Percentiles rank a stretch among this genome's conserved stretches.
These are phyloP conservation scores for Harmothoe impar DNA, from an alignment of 2,888 invertebrate species.

Conservation along the genomic window DNA sequence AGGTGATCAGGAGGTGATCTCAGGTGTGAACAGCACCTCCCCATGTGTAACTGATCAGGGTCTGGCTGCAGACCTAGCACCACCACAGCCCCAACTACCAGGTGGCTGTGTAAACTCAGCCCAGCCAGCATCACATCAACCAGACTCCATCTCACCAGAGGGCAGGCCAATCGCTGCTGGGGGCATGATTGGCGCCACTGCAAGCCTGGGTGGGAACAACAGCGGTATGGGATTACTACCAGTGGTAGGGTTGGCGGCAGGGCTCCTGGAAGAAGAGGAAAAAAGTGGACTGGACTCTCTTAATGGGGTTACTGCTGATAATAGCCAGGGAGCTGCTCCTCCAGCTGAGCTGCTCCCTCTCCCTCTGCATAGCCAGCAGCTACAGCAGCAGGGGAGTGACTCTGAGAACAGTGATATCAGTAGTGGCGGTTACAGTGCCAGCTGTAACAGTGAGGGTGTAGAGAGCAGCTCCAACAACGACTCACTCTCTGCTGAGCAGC, in stretches of 20 bases:
- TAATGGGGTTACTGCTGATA: background rate
- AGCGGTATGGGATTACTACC: no score
- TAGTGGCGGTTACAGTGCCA: background rate
- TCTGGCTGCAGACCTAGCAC: background rate
- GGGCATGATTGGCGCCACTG: slow-evolving; percentile 21
- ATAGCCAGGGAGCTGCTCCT: background rate
- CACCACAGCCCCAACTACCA: background rate
- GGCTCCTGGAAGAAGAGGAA: background rate
- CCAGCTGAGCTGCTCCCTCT: background rate
- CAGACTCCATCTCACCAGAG: background rate
- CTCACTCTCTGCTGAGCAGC: background rate
- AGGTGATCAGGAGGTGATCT: background rate
- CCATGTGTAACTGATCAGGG: background rate
- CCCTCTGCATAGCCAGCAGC: background rate
- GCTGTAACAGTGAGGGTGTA: slow-evolving; percentile 9
- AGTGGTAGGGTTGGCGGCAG: background rate
- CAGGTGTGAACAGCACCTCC: background rate
- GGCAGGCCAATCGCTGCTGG: background rate
- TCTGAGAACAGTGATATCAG: slow-evolving; percentile 29
- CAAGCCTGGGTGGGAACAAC: background rate
- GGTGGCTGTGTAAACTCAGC: slow-evolving; percentile 24
- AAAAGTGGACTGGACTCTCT: background rate
- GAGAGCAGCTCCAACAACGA: background rate
- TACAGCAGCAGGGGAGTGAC: background rate
- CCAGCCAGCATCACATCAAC: background rate